These are phyloP conservation scores for Dinothrombium tinctorium DNA, from an alignment of 1,140 invertebrate genomes.

Conservation along the genomic window DNA sequence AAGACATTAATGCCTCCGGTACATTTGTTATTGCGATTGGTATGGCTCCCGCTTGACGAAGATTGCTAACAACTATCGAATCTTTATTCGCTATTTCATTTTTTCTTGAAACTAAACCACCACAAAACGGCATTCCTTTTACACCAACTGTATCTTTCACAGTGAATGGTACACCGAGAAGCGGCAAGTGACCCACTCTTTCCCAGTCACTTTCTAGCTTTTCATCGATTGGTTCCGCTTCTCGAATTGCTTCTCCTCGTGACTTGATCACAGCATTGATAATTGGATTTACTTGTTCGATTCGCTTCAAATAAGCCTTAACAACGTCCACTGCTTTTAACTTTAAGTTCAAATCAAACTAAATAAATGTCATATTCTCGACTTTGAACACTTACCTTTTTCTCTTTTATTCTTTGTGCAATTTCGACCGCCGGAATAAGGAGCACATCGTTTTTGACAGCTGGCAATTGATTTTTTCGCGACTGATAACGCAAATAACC, in stretches of 20 bases:
- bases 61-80: slow-evolving; percentile 37
- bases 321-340: slow-evolving; percentile 25
- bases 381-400: too few relatives aligned
- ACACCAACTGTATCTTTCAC: slow-evolving; percentile 13
- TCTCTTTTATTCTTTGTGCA: too few relatives aligned
- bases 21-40: slow-evolving; percentile 46
- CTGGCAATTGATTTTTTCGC: too few relatives aligned
- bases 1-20: slow-evolving; percentile 56
- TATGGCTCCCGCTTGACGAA: slow-evolving; percentile 52
- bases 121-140: slow-evolving; percentile 6
- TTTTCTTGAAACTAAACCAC: slow-evolving; percentile 16
- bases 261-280: slow-evolving; percentile 56
- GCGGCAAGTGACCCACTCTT: background rate
- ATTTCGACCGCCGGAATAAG: too few relatives aligned
- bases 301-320: slow-evolving; percentile 32
- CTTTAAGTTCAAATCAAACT: too few relatives aligned
- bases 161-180: slow-evolving; percentile 13
- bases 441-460: too few relatives aligned
- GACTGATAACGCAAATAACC: too few relatives aligned
- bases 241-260: slow-evolving; percentile 45
- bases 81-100: slow-evolving; percentile 33
- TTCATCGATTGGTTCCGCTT: slow-evolving; percentile 42
- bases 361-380: too few relatives aligned
- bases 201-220: slow-evolving; percentile 24
- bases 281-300: slow-evolving; percentile 48